Conservation (phyloP, 2,888 invertebrate genomes). For the Peribatodes rhomboidaria region DNA sequence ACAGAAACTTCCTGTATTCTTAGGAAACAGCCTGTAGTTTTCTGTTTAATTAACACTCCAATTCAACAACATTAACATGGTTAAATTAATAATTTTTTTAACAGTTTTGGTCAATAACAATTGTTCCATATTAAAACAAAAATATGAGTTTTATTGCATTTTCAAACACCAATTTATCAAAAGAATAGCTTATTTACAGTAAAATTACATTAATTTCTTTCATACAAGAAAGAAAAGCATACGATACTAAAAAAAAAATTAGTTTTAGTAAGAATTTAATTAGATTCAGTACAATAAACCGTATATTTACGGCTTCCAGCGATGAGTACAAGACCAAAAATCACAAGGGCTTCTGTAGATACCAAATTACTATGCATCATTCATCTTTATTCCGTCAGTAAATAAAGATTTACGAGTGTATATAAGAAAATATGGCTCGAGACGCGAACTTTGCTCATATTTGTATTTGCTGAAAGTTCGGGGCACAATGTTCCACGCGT, state of each 20-base stretch:
- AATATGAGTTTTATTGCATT: no score
- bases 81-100: no score
- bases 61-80: no score
- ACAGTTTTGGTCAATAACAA: no score
- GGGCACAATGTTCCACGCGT: background rate
- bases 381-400: constrained; percentile 31
- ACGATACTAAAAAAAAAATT: background rate
- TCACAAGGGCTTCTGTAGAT: constrained; percentile 16
- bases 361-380: constrained; percentile 26
- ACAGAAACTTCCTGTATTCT: no score
- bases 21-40: no score
- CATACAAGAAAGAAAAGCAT: no score
- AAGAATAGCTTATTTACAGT: no score
- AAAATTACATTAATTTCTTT: no score
- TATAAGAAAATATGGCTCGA: constrained; percentile 29
- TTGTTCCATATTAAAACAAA: no score
- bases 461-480: constrained; percentile 32
- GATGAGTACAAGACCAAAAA: constrained; percentile 8
- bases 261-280: background rate
- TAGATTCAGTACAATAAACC: background rate
- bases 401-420: constrained; percentile 35
- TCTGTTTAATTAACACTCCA: no score
- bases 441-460: constrained; percentile 30
- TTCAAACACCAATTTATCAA: no score
- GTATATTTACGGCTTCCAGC: background rate